phyloP scores from a whole-genome alignment of 1,140 invertebrate genomes.

The Cotesia glomerata region DNA sequence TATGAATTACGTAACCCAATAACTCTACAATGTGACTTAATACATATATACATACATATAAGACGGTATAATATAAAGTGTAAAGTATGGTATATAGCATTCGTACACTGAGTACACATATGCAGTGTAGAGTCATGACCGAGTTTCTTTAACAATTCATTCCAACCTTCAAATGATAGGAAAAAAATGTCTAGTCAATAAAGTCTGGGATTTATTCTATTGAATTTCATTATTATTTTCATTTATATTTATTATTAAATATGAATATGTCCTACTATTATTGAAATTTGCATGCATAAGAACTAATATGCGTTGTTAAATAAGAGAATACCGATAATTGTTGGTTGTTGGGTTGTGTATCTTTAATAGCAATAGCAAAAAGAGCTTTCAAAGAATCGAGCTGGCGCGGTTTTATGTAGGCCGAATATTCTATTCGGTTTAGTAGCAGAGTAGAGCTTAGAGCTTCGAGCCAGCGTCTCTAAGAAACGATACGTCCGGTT shows the following conservation, averaged over 20 bases:
- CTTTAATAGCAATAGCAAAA: too few species aligned
- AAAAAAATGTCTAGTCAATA: background rate
- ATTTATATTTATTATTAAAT: background rate
- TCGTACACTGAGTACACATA: background rate
- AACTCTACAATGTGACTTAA: too few species aligned
- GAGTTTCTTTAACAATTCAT: background rate
- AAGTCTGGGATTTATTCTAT: background rate
- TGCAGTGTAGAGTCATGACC: background rate
- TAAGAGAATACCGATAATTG: background rate
- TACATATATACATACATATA: too few species aligned
- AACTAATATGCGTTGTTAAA: background rate
- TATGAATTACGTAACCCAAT: too few species aligned
- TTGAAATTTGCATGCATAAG: background rate
- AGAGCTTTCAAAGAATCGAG: background rate
- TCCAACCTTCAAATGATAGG: background rate
- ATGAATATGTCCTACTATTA: too few species aligned
- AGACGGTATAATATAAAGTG: too few species aligned
- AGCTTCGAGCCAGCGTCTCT: background rate
- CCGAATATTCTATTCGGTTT: background rate
- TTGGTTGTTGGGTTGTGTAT: background rate
- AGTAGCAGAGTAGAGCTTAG: background rate
- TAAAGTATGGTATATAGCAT: too few species aligned
- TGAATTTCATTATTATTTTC: background rate
- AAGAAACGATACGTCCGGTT: conserved; percentile 1
- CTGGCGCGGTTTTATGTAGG: background rate